Evolutionary conservation across 1,140 invertebrate genomes (phyloP), one percentile per base, ranked within the genome.

Genomic region (Thaumatotibia leucotreta): DNA sequence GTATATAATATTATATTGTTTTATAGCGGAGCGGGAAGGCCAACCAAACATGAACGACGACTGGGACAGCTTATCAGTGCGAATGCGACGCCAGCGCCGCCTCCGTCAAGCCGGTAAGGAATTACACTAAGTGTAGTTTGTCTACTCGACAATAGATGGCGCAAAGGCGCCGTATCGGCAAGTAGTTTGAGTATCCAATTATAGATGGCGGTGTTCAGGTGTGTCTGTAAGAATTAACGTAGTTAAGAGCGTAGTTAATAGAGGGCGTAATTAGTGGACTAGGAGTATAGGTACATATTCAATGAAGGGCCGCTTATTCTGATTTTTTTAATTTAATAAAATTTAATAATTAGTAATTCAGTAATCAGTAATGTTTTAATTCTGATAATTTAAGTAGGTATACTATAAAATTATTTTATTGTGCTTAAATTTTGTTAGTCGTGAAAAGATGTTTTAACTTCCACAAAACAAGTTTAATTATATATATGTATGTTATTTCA

Each of bases 61-160:
- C 75, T 95, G 95, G 93, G 95, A 96, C 74, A 95, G 94, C 67
- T 91, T 96, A 22, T 95, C 95, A 3, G 94, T 95, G 52, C 90
- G 95, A 73, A 93, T 95, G 79, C 92, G 94, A 74, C 93, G 94
- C 68, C 92, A 94, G 80, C 92, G 94, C 35, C 91, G 93, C 35
- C 90, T 93, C 75, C 88, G 91, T 22, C 90, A 90, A 39, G 81
- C 70, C 67, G 92, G 93, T 86, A 84, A 81, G 78, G 61, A 65
- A 49, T 50, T 2, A 65, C 73, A 82, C 65, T 78, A 72, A 61
- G 14, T 29, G 61, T 72, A 67, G 52, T 75, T 74, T 6, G 6
- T 9, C 75, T 77, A 70, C 29, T 74, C 31, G 6, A 54, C 32
- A 67, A 39, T 69, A 83, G 79, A 76, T 75, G 77, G 73, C 75